These are phyloP conservation scores for Coracias cyanogaster DNA, from an alignment of 2,797 vertebrate species.

Conservation along the genomic window DNA sequence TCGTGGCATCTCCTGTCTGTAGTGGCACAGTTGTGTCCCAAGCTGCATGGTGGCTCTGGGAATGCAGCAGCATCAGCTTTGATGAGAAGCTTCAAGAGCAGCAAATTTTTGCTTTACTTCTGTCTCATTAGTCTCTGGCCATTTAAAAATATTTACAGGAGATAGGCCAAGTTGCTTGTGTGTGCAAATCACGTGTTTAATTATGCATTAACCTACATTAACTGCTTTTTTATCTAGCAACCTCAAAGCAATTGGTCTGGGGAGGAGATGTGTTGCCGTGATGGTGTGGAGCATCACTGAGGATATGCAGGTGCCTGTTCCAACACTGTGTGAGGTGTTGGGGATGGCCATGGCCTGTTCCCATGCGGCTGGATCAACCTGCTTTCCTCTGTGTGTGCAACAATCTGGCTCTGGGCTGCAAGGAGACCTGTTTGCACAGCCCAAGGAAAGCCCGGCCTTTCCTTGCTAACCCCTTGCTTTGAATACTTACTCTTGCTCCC, in stretches of 20 bases:
- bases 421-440: not conserved
- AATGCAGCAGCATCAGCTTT: accelerated
- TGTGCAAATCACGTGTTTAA: not conserved
- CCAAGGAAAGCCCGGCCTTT: not conserved
- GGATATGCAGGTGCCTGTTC: not conserved
- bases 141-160: not conserved
- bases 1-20: accelerated
- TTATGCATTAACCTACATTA: not conserved
- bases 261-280: not conserved
- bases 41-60: not conserved
- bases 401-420: not conserved
- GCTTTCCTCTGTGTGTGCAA: too few relatives aligned
- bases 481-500: not conserved
- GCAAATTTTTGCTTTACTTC: not conserved
- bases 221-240: not conserved
- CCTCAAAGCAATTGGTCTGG: not conserved
- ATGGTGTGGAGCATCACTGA: accelerated
- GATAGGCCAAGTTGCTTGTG: not conserved
- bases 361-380: not conserved
- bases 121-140: not conserved
- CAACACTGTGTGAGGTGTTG: accelerated
- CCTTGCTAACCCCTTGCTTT: not conserved
- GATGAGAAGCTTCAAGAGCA: not conserved
- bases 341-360: not conserved
- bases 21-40: not conserved